Conservation (phyloP, 2,113 vertebrate genomes). For the Gymnobelideus leadbeateri region DNA sequence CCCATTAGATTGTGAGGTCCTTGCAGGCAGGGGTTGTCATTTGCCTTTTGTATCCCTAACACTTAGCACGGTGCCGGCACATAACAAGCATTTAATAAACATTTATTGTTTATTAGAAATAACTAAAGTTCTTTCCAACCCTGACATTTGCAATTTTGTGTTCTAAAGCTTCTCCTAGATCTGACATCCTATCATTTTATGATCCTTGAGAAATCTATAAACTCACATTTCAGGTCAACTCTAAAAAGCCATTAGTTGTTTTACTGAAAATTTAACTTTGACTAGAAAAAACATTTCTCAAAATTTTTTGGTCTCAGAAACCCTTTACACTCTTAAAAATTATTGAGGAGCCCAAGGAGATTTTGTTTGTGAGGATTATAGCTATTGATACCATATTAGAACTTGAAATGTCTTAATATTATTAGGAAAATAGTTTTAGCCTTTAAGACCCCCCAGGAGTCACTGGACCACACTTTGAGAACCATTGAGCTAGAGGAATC, state of each 20-base stretch:
- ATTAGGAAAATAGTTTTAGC: background rate
- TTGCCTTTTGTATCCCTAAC: background rate
- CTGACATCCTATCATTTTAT: background rate
- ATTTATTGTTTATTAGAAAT: background rate
- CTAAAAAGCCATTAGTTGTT: background rate
- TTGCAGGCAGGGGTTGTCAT: background rate
- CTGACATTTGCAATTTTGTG: background rate
- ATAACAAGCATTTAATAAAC: background rate
- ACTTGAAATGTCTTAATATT: background rate
- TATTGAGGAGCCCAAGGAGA: background rate
- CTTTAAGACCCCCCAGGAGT: background rate
- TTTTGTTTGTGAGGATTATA: background rate
- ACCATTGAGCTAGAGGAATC: constrained; percentile 1
- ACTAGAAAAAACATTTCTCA: background rate
- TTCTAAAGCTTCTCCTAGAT: background rate
- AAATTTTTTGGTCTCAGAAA: background rate
- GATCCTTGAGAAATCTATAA: background rate
- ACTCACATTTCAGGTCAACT: background rate
- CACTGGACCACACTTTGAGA: background rate
- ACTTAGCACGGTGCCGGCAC: background rate
- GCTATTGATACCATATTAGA: background rate
- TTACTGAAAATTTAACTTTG: background rate
- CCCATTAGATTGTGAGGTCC: background rate
- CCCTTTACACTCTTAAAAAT: background rate
- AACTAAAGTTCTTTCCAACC: background rate